These are phyloP conservation scores for Anas georgica DNA, from an alignment of 2,797 vertebrate species.

Conservation along the genomic window DNA sequence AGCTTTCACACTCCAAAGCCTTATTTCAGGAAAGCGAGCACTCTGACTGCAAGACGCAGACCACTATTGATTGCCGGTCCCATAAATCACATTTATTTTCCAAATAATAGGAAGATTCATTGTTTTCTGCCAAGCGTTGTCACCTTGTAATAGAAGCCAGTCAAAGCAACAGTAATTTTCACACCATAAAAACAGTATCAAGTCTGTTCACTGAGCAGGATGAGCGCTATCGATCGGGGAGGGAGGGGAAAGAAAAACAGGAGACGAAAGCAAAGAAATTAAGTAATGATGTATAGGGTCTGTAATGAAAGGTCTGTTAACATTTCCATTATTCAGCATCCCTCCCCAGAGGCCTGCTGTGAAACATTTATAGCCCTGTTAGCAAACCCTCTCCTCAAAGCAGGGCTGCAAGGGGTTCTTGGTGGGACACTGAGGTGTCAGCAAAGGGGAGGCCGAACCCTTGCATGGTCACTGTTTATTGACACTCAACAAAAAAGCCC, in stretches of 20 bases:
- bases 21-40: not conserved
- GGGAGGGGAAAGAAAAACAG: not conserved
- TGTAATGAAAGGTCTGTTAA: slow-evolving; percentile 45
- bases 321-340: slow-evolving; percentile 34
- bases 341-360: not conserved
- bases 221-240: not conserved
- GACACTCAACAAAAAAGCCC: not conserved
- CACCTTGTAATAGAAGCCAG: slow-evolving; percentile 28
- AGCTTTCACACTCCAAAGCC: not conserved
- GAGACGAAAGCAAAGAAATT: slow-evolving; percentile 19
- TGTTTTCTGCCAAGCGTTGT: slow-evolving; percentile 25
- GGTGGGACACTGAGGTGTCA: not conserved
- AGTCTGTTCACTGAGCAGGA: slow-evolving; percentile 34
- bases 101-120: slow-evolving; percentile 51
- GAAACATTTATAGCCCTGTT: not conserved
- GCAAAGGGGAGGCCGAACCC: not conserved
- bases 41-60: not conserved
- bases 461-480: not conserved
- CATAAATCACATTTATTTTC: slow-evolving; percentile 50
- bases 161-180: slow-evolving; percentile 65
- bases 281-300: not conserved
- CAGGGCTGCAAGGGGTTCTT: not conserved
- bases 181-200: slow-evolving; percentile 45
- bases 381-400: not conserved
- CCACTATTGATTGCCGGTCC: not conserved